phyloP scores from a whole-genome alignment of 2,888 invertebrate species.

The Pterostichus niger region DNA sequence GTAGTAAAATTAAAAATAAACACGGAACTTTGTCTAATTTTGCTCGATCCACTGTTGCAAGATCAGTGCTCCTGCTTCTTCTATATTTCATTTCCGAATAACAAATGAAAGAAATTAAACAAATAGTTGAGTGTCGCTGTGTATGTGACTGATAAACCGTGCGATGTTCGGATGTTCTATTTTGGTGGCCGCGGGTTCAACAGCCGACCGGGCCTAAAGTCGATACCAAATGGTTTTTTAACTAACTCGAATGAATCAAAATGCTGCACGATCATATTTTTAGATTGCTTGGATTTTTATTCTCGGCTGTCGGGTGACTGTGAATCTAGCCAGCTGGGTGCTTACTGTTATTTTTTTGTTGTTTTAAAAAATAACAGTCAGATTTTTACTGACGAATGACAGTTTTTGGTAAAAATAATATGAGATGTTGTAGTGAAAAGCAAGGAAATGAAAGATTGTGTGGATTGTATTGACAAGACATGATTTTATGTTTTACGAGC shows the following conservation, averaged over 20 bases:
- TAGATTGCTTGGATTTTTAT: constrained; percentile 63
- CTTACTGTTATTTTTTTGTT: background rate
- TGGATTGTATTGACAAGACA: constrained; percentile 9
- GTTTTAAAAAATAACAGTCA: constrained; percentile 24
- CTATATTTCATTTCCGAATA: constrained; percentile 35
- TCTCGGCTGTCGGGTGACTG: constrained; percentile 37
- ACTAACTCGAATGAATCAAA: constrained; percentile 63
- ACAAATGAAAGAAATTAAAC: constrained; percentile 59
- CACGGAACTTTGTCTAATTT: constrained; percentile 41
- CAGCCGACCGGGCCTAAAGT: constrained; percentile 51
- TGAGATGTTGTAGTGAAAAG: background rate
- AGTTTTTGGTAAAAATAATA: background rate
- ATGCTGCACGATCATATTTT: constrained; percentile 60
- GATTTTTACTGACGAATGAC: constrained; percentile 2
- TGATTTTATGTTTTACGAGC: background rate
- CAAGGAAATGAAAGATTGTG: constrained; percentile 8
- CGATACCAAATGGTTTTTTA: constrained; percentile 57
- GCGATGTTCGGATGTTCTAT: constrained; percentile 52
- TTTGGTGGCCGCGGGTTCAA: constrained; percentile 50
- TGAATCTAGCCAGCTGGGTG: constrained; percentile 30
- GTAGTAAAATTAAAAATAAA: constrained; percentile 55
- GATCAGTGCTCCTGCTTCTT: constrained; percentile 41
- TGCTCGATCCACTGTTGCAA: constrained; percentile 8
- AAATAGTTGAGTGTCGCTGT: constrained; percentile 49
- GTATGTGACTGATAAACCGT: constrained; percentile 59